phyloP scores from a whole-genome alignment of 2,888 invertebrate species.

The Agrilus mali region DNA sequence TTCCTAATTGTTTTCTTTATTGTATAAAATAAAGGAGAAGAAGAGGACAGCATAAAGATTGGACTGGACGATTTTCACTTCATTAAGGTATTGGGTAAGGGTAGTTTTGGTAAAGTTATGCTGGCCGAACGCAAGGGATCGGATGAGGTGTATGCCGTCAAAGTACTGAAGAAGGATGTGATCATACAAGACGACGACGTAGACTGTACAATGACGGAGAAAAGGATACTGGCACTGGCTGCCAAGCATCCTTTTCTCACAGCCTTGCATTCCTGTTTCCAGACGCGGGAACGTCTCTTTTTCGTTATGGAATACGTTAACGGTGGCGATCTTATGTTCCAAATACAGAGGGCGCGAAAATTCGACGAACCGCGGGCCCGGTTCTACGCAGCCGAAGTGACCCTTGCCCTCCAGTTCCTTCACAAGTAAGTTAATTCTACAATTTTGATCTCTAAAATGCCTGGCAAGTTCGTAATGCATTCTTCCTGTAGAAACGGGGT shows the following conservation, averaged over 20 bases:
- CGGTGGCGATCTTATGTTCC: conserved; percentile 98
- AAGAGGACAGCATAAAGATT: conserved; percentile 40
- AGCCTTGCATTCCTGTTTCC: conserved; percentile 93
- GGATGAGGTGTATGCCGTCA: conserved; percentile 82
- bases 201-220: conserved; percentile 98
- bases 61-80: conserved; percentile 85
- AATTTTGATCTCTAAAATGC: no score
- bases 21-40: conserved; percentile 13
- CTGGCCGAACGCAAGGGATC: conserved; percentile 86
- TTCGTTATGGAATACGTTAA: conserved; percentile 99
- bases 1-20: not conserved
- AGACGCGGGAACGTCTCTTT: conserved; percentile 79
- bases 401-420: conserved; percentile 91
- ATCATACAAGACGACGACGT: conserved; percentile 99
- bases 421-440: conserved; percentile 43
- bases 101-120: conserved; percentile 99
- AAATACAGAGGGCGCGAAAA: conserved; percentile 95
- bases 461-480: no score
- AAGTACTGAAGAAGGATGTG: conserved; percentile 92
- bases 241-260: conserved; percentile 97
- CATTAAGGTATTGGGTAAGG: conserved; percentile 97
- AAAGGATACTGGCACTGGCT: conserved; percentile 90
- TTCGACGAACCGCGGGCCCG: conserved; percentile 93
- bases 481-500: conserved; percentile 58
- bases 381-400: conserved; percentile 98